These are phyloP conservation scores for Hafferia zeledoni DNA, from an alignment of 2,797 vertebrate species.

Conservation along the genomic window DNA sequence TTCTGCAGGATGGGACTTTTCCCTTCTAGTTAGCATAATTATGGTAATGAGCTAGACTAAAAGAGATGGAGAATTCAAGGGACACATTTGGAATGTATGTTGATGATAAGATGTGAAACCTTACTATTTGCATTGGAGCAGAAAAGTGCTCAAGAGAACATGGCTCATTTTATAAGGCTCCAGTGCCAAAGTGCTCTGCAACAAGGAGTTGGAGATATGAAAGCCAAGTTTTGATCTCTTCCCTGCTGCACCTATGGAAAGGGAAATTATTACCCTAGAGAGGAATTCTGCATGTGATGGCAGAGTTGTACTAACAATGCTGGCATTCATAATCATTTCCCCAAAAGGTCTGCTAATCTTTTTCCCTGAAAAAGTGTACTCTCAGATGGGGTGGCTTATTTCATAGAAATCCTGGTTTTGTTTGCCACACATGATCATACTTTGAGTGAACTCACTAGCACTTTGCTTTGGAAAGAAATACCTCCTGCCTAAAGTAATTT, in stretches of 20 bases:
- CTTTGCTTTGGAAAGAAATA: conserved; percentile 47
- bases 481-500: conserved; percentile 17
- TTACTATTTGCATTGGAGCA: neutral
- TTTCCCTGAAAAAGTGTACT: neutral
- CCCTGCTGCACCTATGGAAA: neutral
- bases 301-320: neutral
- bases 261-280: conserved; percentile 27
- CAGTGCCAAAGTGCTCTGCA: conserved; percentile 2
- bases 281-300: neutral
- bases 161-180: neutral
- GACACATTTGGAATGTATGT: neutral
- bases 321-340: conserved; percentile 20
- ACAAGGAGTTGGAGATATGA: neutral
- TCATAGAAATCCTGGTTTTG: conserved; percentile 8
- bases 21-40: conserved; percentile 14
- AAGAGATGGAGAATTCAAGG: conserved; percentile 30
- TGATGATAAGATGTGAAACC: conserved; percentile 2
- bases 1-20: conserved; percentile 19
- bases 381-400: neutral
- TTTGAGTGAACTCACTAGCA: neutral
- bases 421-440: neutral
- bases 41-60: neutral
- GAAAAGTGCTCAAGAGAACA: neutral
- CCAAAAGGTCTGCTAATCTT: conserved; percentile 22
- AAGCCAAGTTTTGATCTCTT: conserved; percentile 11